Evolutionary conservation across 2,797 vertebrate species (phyloP).

Genomic region (Pseudocheirus occidentalis): DNA sequence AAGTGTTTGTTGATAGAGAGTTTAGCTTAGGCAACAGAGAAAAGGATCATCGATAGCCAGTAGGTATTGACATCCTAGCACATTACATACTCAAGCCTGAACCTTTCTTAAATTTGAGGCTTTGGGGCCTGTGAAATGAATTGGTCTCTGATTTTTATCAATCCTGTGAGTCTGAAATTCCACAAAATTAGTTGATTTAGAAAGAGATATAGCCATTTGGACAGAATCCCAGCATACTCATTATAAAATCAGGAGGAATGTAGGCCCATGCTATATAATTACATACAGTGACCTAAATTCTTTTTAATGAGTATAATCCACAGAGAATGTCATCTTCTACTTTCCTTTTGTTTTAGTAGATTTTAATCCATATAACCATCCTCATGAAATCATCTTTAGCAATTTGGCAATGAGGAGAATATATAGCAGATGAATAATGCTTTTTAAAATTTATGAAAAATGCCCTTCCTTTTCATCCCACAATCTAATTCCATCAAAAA

Average conservation of each 20-base stretch:
- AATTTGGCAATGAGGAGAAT: not conserved
- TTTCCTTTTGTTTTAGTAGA: not conserved
- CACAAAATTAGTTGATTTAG: not conserved
- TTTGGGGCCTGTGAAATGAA: not conserved
- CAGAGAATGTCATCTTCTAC: not conserved
- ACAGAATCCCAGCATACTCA: not conserved
- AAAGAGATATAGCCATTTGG: not conserved
- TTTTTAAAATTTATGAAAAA: not conserved
- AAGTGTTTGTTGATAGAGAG: not conserved
- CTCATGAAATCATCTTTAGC: not conserved
- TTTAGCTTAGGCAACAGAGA: not conserved
- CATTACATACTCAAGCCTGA: not conserved
- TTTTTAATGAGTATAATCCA: not conserved
- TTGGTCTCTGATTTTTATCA: not conserved
- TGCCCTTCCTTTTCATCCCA: conserved; percentile 27
- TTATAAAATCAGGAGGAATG: not conserved
- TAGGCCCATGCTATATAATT: conserved; percentile 1
- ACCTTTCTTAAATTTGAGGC: not conserved
- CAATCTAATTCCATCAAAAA: conserved; percentile 59
- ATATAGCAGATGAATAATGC: not conserved
- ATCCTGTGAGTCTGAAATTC: not conserved
- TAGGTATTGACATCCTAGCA: not conserved
- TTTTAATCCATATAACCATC: not conserved
- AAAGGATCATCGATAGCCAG: not conserved
- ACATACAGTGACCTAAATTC: not conserved